These are phyloP conservation scores for Spodoptera exigua DNA, from an alignment of 2,888 invertebrate genomes.

Conservation along the genomic window DNA sequence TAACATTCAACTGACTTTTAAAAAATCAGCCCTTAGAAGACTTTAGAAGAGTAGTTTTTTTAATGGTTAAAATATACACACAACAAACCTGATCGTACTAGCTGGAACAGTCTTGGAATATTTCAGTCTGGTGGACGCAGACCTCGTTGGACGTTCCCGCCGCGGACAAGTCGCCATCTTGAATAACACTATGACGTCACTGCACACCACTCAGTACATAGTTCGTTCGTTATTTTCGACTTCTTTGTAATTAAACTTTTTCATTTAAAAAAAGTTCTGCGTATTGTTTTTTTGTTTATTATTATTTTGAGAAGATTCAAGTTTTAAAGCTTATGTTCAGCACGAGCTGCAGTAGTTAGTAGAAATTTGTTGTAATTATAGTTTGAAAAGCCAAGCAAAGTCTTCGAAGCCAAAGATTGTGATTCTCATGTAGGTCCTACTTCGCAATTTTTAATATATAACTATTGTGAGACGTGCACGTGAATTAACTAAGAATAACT, in stretches of 20 bases:
- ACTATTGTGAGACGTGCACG: no score
- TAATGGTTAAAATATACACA: neutral
- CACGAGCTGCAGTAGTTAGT: slow-evolving; percentile 28
- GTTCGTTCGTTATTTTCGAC: slow-evolving; percentile 44
- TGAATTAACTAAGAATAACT: no score
- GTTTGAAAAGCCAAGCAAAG: neutral
- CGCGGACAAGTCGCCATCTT: slow-evolving; percentile 81
- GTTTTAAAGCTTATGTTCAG: slow-evolving; percentile 52
- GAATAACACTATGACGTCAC: slow-evolving; percentile 53
- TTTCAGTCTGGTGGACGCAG: slow-evolving; percentile 78
- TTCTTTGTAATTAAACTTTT: slow-evolving; percentile 49
- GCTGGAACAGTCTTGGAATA: slow-evolving; percentile 85
- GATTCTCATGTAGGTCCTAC: no score
- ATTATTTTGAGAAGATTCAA: neutral
- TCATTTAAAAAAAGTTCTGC: slow-evolving; percentile 54
- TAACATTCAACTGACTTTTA: no score
- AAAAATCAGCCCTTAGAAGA: no score
- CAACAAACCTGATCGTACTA: slow-evolving; percentile 78
- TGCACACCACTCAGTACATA: slow-evolving; percentile 40
- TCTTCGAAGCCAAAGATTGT: neutral
- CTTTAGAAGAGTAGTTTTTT: no score
- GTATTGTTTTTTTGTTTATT: slow-evolving; percentile 25
- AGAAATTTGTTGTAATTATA: slow-evolving; percentile 9
- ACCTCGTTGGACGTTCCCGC: slow-evolving; percentile 75
- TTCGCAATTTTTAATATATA: no score